Evolutionary conservation across 1,140 invertebrate species (phyloP).

Genomic region (Drosophila erecta): DNA sequence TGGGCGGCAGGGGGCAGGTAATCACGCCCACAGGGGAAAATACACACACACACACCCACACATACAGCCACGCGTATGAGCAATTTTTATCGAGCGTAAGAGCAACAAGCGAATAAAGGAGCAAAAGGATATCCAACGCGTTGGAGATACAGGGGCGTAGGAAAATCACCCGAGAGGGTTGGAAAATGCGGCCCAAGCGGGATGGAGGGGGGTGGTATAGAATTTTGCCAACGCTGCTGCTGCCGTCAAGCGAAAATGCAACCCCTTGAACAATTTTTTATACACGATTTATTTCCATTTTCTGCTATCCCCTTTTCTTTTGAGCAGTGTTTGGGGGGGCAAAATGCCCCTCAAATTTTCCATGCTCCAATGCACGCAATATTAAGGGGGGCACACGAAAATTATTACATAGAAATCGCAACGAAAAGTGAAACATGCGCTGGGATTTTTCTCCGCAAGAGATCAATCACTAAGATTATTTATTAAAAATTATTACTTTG

Average conservation of each 20-base stretch:
- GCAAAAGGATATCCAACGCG: constrained; percentile 17
- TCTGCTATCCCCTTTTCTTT: constrained; percentile 50
- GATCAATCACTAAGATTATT: constrained; percentile 1
- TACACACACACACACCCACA: constrained; percentile 15
- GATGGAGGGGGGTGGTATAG: background rate
- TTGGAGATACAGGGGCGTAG: background rate
- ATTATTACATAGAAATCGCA: constrained; percentile 5
- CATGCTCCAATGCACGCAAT: constrained; percentile 59
- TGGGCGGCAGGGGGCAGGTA: constrained; percentile 43
- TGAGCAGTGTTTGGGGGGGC: background rate
- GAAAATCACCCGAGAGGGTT: background rate
- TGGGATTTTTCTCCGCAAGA: background rate
- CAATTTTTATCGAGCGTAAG: constrained; percentile 74
- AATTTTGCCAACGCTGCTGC: constrained; percentile 48
- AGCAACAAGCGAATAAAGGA: constrained; percentile 64
- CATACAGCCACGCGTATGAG: constrained; percentile 44
- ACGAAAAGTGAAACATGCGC: background rate
- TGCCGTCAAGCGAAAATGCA: constrained; percentile 65
- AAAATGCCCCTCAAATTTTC: constrained; percentile 5
- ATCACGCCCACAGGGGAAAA: constrained; percentile 56
- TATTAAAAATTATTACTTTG: too few species aligned
- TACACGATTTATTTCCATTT: constrained; percentile 77
- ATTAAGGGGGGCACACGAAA: constrained; percentile 2
- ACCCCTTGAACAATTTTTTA: constrained; percentile 79
- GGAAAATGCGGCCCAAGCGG: background rate